Conservation (phyloP, 2,113 vertebrate species). For the Chloebia gouldiae region DNA sequence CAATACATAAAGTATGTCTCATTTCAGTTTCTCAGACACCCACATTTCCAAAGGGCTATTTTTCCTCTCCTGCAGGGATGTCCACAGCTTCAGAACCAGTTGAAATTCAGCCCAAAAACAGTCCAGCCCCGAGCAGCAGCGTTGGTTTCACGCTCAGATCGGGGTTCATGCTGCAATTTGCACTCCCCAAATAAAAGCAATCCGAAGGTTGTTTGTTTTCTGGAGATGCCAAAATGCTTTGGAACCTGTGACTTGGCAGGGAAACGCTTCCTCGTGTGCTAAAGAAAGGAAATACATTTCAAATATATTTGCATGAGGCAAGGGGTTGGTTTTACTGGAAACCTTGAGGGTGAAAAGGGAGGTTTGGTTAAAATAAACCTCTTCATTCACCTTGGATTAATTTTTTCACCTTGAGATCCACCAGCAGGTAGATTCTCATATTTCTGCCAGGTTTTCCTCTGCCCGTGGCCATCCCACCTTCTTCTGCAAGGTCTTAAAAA, state of each 20-base stretch:
- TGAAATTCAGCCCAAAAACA: neutral
- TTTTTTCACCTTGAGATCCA: neutral
- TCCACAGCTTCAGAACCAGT: neutral
- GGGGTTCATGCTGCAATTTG: fast-evolving
- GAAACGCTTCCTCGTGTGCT: neutral
- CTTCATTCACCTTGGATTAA: fast-evolving
- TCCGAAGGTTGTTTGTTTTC: constrained; percentile 11
- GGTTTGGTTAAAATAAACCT: neutral
- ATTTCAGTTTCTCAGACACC: neutral
- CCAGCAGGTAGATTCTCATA: fast-evolving
- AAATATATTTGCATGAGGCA: neutral
- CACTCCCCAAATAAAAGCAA: neutral
- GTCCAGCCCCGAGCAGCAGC: neutral
- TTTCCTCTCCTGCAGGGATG: neutral
- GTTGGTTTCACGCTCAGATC: fast-evolving
- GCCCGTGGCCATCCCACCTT: fast-evolving
- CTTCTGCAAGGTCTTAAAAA: neutral
- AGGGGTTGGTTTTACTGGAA: neutral
- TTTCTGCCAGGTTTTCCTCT: neutral
- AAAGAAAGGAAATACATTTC: neutral
- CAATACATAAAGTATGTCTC: fast-evolving
- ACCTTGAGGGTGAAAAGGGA: neutral
- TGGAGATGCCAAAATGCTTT: constrained; percentile 14
- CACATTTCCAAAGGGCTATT: neutral
- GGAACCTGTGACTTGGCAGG: constrained; percentile 31